Evolutionary conservation across 2,113 vertebrate species (phyloP).

Genomic region (Corythoichthys haematopterus): DNA sequence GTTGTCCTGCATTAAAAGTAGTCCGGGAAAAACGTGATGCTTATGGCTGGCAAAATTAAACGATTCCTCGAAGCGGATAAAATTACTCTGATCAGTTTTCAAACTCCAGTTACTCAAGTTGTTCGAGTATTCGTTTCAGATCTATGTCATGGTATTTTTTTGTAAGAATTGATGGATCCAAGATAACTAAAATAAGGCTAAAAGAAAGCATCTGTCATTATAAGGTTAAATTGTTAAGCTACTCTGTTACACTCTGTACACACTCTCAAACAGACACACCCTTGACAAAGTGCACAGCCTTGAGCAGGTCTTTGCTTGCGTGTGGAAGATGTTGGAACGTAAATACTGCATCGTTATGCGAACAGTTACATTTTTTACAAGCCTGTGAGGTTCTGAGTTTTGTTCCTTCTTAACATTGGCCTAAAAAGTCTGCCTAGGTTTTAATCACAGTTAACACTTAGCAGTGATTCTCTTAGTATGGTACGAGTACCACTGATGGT

Average conservation of each 20-base stretch:
- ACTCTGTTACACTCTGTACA: conserved; percentile 5
- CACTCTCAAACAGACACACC: neutral
- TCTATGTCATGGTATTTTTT: neutral
- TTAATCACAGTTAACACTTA: neutral
- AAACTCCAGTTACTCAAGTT: too few species aligned
- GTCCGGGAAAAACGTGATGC: too few species aligned
- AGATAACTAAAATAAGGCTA: neutral
- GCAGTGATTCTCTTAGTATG: too few species aligned
- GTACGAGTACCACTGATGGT: too few species aligned
- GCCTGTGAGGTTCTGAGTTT: conserved; percentile 15
- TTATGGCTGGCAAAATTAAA: too few species aligned
- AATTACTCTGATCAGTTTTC: too few species aligned
- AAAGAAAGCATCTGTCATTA: conserved; percentile 20
- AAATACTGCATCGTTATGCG: conserved; percentile 40
- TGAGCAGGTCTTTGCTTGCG: conserved; percentile 32
- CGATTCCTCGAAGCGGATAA: too few species aligned
- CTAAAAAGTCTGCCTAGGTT: neutral
- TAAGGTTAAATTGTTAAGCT: conserved; percentile 10
- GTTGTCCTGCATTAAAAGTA: too few species aligned
- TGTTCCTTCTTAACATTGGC: conserved; percentile 10
- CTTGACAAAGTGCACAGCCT: conserved; percentile 4
- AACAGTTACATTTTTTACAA: conserved; percentile 26
- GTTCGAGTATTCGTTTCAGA: too few species aligned
- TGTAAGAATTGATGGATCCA: neutral
- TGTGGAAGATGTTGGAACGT: conserved; percentile 52